A percentile compares a stretch with the other conserved stretches of the same genome.
phyloP scores from a whole-genome alignment of 1,140 invertebrate species.

The Brachystomella parvula region DNA sequence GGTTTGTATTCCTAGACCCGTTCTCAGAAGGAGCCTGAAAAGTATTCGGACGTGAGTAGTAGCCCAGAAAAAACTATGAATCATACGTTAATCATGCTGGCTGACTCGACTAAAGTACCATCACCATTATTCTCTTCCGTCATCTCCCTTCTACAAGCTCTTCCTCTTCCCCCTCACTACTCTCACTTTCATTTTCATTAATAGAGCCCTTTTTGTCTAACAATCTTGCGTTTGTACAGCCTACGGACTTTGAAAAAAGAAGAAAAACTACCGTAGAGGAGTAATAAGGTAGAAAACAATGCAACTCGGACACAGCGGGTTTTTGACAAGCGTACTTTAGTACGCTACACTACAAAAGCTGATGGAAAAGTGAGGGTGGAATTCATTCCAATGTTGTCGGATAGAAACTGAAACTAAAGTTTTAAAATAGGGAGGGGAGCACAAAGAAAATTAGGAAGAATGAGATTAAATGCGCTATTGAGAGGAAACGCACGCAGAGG shows the following conservation, averaged over 20 bases:
- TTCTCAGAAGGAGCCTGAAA: too few relatives aligned
- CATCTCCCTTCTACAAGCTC: too few relatives aligned
- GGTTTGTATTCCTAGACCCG: too few relatives aligned
- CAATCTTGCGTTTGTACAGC: too few relatives aligned
- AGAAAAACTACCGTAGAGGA: too few relatives aligned
- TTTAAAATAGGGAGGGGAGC: not conserved
- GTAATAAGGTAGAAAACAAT: not conserved
- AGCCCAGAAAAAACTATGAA: not conserved
- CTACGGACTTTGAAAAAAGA: too few relatives aligned
- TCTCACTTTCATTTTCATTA: not conserved
- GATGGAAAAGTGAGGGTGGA: not conserved
- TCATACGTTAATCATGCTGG: not conserved
- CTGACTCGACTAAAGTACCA: not conserved
- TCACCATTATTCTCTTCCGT: not conserved
- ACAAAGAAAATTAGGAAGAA: too few relatives aligned
- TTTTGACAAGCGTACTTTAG: too few relatives aligned
- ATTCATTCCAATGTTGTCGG: not conserved
- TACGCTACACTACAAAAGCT: not conserved
- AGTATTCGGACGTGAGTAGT: too few relatives aligned
- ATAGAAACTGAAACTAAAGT: not conserved
- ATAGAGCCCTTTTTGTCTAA: not conserved
- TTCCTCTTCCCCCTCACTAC: too few relatives aligned
- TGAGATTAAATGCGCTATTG: too few relatives aligned
- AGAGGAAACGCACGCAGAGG: too few relatives aligned
- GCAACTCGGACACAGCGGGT: not conserved